These are phyloP conservation scores for Heteropelma amictum DNA, from an alignment of 2,888 invertebrate genomes.

Conservation along the genomic window DNA sequence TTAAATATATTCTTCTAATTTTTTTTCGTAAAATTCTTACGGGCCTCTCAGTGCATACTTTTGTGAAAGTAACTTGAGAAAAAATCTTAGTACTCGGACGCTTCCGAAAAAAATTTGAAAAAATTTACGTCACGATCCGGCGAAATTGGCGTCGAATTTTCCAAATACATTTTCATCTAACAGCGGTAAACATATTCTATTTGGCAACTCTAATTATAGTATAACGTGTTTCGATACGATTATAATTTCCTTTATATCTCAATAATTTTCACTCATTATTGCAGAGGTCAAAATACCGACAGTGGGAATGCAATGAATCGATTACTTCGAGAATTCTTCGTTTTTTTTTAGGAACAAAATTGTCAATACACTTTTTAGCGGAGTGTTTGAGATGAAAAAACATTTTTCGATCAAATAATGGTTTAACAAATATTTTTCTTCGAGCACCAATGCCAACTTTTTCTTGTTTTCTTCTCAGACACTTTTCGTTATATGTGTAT, in stretches of 20 bases:
- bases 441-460: no score
- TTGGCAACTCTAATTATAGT: background rate
- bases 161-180: constrained; percentile 21
- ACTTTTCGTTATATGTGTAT: constrained; percentile 15
- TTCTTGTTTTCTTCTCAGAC: no score
- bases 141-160: background rate
- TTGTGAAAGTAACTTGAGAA: no score
- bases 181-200: constrained; percentile 27
- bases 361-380: background rate
- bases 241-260: background rate
- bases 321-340: background rate
- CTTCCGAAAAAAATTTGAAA: background rate
- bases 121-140: background rate
- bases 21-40: background rate
- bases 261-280: constrained; percentile 30
- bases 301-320: constrained; percentile 19
- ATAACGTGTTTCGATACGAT: background rate
- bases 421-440: no score
- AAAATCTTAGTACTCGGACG: background rate
- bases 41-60: no score
- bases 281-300: constrained; percentile 28
- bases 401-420: no score
- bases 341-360: background rate
- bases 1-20: background rate
- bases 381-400: background rate